phyloP scores from a whole-genome alignment of 2,888 invertebrate genomes.

The Andrena bicolor region DNA sequence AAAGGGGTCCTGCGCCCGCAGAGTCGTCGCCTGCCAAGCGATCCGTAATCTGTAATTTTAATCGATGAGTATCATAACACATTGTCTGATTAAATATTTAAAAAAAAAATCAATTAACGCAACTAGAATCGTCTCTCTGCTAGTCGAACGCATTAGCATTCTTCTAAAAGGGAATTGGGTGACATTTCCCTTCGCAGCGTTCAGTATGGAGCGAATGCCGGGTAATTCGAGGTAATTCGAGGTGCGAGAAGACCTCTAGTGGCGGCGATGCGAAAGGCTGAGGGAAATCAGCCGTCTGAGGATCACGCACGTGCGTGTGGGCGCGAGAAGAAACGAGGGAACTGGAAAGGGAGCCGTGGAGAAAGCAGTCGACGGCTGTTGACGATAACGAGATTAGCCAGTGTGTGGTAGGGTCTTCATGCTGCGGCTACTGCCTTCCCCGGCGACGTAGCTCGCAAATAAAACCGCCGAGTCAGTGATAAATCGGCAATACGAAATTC shows the following conservation, averaged over 20 bases:
- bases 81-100: not conserved
- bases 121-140: not conserved
- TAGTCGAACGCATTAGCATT: not conserved
- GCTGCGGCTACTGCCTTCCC: conserved; percentile 28
- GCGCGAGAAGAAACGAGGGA: conserved; percentile 34
- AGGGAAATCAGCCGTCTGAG: conserved; percentile 46
- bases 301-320: conserved; percentile 51
- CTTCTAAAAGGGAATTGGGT: not conserved
- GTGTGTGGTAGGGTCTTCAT: conserved; percentile 72
- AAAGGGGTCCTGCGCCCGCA: not conserved
- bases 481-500: conserved; percentile 57
- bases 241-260: conserved; percentile 50
- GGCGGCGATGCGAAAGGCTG: conserved; percentile 40
- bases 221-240: conserved; percentile 50
- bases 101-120: not conserved
- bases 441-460: conserved; percentile 62
- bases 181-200: not conserved
- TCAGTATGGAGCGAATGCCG: conserved; percentile 26
- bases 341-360: conserved; percentile 39
- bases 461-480: conserved; percentile 66
- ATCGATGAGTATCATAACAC: not conserved
- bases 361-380: conserved; percentile 75
- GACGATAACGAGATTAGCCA: conserved; percentile 81
- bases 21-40: not conserved
- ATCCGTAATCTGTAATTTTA: too few species aligned